Evolutionary conservation across 1,140 invertebrate genomes (phyloP).

Genomic region (Lordiphosa clarofinis): DNA sequence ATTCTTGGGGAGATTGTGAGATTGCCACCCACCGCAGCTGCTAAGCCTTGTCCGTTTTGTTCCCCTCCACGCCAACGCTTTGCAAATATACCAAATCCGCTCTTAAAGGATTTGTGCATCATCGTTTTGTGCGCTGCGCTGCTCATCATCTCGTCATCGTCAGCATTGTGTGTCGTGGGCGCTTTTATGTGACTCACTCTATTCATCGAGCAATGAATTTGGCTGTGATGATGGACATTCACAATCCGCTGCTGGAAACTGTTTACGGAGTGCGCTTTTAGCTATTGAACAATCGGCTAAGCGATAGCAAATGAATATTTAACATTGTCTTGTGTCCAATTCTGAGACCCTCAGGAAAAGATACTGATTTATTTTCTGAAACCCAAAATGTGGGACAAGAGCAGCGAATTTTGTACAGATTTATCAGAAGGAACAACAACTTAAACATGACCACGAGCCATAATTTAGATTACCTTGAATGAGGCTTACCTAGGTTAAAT

Average conservation of each 20-base stretch:
- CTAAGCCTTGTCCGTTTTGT: slow-evolving; percentile 16
- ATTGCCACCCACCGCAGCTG: not conserved
- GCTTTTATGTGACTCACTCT: slow-evolving; percentile 44
- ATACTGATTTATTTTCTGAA: no score
- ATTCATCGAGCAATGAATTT: slow-evolving; percentile 50
- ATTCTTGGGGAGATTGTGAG: slow-evolving; percentile 10
- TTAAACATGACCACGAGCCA: no score
- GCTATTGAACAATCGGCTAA: slow-evolving; percentile 2
- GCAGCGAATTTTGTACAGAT: no score
- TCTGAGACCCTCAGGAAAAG: no score
- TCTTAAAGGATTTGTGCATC: slow-evolving; percentile 64
- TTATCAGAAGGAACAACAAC: no score
- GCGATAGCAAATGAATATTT: slow-evolving; percentile 1
- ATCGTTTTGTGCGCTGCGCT: slow-evolving; percentile 47
- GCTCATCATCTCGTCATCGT: slow-evolving; percentile 39
- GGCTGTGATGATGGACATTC: slow-evolving; percentile 48
- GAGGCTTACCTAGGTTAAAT: no score
- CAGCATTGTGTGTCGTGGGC: slow-evolving; percentile 42
- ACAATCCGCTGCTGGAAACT: slow-evolving; percentile 40
- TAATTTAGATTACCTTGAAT: no score
- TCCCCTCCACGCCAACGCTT: slow-evolving; percentile 1
- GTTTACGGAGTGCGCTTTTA: slow-evolving; percentile 37
- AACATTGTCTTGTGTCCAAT: slow-evolving; percentile 1
- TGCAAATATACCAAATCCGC: slow-evolving; percentile 53
- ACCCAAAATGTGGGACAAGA: no score